phyloP scores from a whole-genome alignment of 1,140 invertebrate species.

The Temnothorax longispinosus region DNA sequence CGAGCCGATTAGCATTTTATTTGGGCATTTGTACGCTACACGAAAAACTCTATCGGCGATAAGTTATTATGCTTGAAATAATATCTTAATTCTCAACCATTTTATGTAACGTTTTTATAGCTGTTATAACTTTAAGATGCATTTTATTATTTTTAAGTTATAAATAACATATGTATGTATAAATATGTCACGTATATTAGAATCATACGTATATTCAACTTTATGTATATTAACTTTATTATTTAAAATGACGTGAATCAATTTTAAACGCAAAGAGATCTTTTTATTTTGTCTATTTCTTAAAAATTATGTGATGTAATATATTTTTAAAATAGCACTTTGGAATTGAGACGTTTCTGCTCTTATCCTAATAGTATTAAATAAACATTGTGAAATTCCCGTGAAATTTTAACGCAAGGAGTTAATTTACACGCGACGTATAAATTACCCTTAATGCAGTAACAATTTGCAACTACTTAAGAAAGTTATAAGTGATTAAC shows the following conservation, averaged over 20 bases:
- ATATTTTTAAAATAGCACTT: background rate
- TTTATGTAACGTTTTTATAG: background rate
- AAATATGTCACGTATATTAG: background rate
- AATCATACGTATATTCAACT: background rate
- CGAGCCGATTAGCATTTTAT: constrained; percentile 48
- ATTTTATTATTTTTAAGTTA: background rate
- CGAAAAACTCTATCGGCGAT: background rate
- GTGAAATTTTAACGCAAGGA: background rate
- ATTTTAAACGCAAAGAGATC: background rate
- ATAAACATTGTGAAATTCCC: background rate
- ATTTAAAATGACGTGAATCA: background rate
- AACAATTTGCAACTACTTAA: constrained; percentile 39
- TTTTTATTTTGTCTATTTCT: background rate
- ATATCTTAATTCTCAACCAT: background rate
- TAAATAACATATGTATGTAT: background rate
- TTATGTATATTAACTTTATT: background rate
- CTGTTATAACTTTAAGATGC: background rate
- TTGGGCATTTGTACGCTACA: background rate
- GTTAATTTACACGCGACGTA: constrained; percentile 16
- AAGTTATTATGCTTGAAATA: background rate
- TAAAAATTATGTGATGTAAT: background rate
- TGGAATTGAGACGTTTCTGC: background rate
- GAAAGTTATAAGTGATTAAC: constrained; percentile 38
- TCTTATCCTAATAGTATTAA: background rate
- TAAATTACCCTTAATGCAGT: constrained; percentile 33